Evolutionary conservation across 2,113 vertebrate species (phyloP).

Genomic region (Athene noctua): DNA sequence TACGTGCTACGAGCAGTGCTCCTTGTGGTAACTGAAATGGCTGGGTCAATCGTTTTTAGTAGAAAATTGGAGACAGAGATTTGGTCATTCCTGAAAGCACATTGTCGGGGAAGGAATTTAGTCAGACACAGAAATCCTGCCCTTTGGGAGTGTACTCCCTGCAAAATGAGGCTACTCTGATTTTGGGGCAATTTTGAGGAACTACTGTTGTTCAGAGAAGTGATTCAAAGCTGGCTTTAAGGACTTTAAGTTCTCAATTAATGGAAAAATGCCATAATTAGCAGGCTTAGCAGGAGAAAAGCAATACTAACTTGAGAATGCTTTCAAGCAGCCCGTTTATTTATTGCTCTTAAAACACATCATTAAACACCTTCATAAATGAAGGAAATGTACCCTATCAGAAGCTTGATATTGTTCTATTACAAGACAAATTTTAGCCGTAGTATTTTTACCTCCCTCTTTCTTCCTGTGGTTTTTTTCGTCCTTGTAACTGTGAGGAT

Average conservation of each 20-base stretch:
- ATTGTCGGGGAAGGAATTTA: background rate
- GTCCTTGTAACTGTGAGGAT: background rate
- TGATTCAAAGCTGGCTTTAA: background rate
- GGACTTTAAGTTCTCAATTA: background rate
- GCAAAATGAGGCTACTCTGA: background rate
- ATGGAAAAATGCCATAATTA: background rate
- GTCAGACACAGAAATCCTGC: background rate
- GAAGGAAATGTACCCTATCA: background rate
- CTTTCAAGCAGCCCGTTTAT: background rate
- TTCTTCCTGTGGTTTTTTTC: background rate
- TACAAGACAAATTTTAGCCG: background rate
- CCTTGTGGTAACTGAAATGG: background rate
- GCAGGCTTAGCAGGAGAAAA: background rate
- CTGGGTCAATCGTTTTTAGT: background rate
- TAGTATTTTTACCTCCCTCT: background rate
- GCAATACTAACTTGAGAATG: background rate
- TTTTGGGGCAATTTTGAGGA: background rate
- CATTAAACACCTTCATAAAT: background rate
- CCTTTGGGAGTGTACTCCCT: background rate
- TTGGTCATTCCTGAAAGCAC: background rate
- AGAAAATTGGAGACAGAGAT: background rate
- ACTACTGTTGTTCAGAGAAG: background rate
- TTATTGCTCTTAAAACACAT: background rate
- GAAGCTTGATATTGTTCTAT: background rate
- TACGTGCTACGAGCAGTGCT: background rate